These are phyloP conservation scores for Orthosia cruda DNA, from an alignment of 2,888 invertebrate genomes.

Conservation along the genomic window DNA sequence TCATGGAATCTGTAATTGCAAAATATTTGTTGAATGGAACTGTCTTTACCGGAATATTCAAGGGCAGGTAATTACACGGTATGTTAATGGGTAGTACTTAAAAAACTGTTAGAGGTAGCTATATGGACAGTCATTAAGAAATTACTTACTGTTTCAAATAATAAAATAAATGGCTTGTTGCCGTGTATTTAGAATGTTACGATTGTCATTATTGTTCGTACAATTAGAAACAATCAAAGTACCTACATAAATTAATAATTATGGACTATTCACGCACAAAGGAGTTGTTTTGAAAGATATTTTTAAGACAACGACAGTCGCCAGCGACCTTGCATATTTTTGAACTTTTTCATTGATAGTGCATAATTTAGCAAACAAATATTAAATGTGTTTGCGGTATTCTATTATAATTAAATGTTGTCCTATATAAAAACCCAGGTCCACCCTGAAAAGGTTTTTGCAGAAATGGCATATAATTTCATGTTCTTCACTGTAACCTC, in stretches of 20 bases:
- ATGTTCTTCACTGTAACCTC: too few species aligned
- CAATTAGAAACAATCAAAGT: neutral
- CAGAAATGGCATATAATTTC: too few species aligned
- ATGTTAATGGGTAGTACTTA: constrained; percentile 1
- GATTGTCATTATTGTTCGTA: neutral
- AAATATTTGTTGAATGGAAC: constrained; percentile 1
- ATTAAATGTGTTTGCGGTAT: too few species aligned
- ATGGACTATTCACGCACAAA: neutral
- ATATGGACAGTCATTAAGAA: constrained; percentile 1
- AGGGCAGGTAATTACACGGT: constrained; percentile 12
- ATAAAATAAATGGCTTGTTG: constrained; percentile 18
- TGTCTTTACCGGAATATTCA: neutral
- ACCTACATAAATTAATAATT: neutral
- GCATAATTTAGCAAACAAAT: too few species aligned
- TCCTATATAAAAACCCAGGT: too few species aligned
- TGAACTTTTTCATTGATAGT: too few species aligned
- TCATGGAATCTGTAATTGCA: constrained; percentile 19
- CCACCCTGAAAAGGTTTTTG: too few species aligned
- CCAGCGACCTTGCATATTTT: too few species aligned
- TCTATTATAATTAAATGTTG: too few species aligned
- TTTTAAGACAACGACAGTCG: too few species aligned
- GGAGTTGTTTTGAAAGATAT: neutral
- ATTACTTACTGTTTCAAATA: neutral
- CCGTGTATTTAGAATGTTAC: constrained; percentile 7
- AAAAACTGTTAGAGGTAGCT: neutral